These are phyloP conservation scores for Podocnemis expansa DNA, from an alignment of 2,113 vertebrate species.

Conservation along the genomic window DNA sequence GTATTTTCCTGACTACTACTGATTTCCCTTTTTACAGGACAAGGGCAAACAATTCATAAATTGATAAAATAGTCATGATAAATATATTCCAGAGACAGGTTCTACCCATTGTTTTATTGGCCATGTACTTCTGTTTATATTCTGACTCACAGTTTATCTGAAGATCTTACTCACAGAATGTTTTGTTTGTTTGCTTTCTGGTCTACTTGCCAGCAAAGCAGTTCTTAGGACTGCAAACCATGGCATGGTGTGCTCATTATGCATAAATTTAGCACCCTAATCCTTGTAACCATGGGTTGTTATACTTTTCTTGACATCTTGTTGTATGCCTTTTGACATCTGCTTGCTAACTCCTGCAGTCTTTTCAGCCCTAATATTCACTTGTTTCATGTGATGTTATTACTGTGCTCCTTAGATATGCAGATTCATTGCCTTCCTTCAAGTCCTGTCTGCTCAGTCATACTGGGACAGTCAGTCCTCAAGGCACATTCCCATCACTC, in stretches of 20 bases:
- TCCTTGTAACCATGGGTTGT: constrained; percentile 74
- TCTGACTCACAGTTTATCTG: constrained; percentile 51
- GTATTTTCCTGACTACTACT: neutral
- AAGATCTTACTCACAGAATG: constrained; percentile 28
- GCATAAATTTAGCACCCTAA: constrained; percentile 72
- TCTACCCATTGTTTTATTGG: constrained; percentile 36
- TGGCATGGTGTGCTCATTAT: constrained; percentile 50
- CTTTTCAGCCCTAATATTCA: constrained; percentile 76
- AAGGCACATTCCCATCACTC: neutral
- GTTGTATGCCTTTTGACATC: constrained; percentile 76
- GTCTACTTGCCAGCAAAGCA: constrained; percentile 41
- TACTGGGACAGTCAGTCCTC: constrained; percentile 30
- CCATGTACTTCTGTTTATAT: constrained; percentile 10
- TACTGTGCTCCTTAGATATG: constrained; percentile 66
- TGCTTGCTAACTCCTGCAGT: constrained; percentile 77
- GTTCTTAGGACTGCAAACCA: constrained; percentile 45
- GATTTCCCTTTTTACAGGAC: neutral
- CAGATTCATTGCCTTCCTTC: constrained; percentile 66
- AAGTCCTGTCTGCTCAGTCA: constrained; percentile 37
- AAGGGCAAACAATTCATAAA: neutral
- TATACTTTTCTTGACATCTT: constrained; percentile 77
- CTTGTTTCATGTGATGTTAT: constrained; percentile 74
- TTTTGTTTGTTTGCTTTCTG: neutral
- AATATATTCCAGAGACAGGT: constrained; percentile 1
- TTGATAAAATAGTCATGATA: neutral